Percentiles rank a stretch among this genome's conserved stretches.
Evolutionary conservation across 2,888 invertebrate genomes (phyloP).

Genomic region (Sminthurides aquaticus): DNA sequence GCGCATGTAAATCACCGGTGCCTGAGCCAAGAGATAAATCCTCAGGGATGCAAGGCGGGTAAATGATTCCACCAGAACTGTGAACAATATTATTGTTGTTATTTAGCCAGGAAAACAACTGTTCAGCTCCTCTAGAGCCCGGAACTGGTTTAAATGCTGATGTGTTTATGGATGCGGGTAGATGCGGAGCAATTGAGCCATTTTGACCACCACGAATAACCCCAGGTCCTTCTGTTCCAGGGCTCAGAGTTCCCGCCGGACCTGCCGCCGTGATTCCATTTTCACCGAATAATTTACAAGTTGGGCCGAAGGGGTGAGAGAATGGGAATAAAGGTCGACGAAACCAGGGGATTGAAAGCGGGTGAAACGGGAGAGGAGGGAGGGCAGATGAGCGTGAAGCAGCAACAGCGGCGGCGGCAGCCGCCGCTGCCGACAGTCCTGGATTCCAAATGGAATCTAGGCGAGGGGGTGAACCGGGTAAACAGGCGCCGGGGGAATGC

Average conservation of each 20-base stretch:
- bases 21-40: conserved; percentile 10
- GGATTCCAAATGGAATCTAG: conserved; percentile 41
- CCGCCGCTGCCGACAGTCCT: conserved; percentile 24
- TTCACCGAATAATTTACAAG: conserved; percentile 27
- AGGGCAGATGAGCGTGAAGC: conserved; percentile 13
- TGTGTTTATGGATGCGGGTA: conserved; percentile 31
- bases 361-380: conserved; percentile 36
- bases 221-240: neutral
- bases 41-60: conserved; percentile 7
- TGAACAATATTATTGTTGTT: conserved; percentile 25
- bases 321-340: conserved; percentile 41
- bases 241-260: neutral
- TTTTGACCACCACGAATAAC: neutral
- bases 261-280: too few species aligned
- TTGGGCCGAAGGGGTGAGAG: conserved; percentile 42
- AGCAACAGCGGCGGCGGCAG: conserved; percentile 12
- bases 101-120: conserved; percentile 39
- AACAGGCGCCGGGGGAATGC: conserved; percentile 8
- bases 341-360: conserved; percentile 41
- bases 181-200: conserved; percentile 17
- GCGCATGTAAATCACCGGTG: neutral
- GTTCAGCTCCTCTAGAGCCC: conserved; percentile 29
- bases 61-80: neutral
- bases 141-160: conserved; percentile 16
- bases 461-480: conserved; percentile 6